Evolutionary conservation across 1,140 invertebrate species (phyloP), one percentile per base, ranked within the genome.

Genomic region (Phenacoccus solenopsis): DNA sequence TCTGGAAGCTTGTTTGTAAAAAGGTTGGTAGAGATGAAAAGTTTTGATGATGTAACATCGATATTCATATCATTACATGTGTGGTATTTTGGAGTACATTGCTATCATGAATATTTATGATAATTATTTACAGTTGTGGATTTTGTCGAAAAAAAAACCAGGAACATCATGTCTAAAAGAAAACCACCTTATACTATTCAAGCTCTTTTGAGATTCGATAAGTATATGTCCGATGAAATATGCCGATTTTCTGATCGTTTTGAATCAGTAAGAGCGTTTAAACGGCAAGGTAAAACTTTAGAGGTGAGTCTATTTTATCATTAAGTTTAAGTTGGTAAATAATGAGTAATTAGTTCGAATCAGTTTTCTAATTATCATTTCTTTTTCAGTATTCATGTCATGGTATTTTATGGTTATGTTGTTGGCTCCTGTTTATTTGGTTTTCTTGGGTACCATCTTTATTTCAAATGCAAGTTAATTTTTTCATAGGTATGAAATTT

Each of bases 401-500:
- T 83, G 93, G 93, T n/a, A 84, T 94, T 70, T 82, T 87, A 5
- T 96, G 93, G 93, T 77, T 96, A 21, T 80, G 83, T 5, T 81
- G 83, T 4, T 88, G 86, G 83, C 78, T 92, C 4, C 84, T 85
- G 1, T 86, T 88, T 59, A 87, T 92, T 69, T 90, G 89, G 85
- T 77, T 90, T 68, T 79, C 87, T 16, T 85, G 86, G 73, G 84
- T 81, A 74, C 81, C 80, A 72, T 79, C 80, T 13, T 78, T 88
- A 20, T 86, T 90, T 76, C 87, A 91, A 79, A 83, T 92, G 79
- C 87, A 93, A 82, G 82, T 93, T 0, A 96, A 95, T 78, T 85
- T 95, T 75, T 80, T 94, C 10, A 78, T 92, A 75, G 92, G 91
- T 91, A 83, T 82, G 79, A 76, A 21, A 10, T 25, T 32, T 32